Conservation (phyloP, 2,888 invertebrate species). For the Camptogramma bilineatum region DNA sequence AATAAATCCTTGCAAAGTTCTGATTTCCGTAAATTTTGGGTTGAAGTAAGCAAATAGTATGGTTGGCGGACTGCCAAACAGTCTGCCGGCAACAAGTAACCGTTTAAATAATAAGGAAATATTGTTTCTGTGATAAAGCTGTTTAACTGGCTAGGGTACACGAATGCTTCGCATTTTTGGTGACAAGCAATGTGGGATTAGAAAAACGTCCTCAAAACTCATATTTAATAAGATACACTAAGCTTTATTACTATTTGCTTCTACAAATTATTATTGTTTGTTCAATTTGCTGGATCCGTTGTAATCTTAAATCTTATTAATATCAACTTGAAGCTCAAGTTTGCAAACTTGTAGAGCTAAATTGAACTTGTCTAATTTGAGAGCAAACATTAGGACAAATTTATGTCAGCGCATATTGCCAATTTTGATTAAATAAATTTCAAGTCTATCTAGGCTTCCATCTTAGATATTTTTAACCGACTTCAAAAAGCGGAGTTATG, state of each 20-base stretch:
- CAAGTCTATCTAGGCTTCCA: too few relatives aligned
- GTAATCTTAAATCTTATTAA: conserved; percentile 37
- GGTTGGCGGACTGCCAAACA: conserved; percentile 50
- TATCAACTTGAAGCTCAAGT: conserved; percentile 29
- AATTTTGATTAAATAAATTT: background rate
- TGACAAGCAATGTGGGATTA: too few relatives aligned
- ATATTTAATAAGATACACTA: too few relatives aligned
- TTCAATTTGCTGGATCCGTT: conserved; percentile 22
- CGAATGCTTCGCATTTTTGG: background rate
- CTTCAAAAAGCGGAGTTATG: too few relatives aligned
- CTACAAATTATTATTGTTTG: background rate
- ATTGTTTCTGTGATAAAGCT: conserved; percentile 37
- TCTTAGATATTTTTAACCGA: too few relatives aligned
- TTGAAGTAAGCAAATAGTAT: conserved; percentile 36
- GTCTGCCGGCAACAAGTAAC: conserved; percentile 56
- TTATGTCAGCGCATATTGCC: conserved; percentile 9
- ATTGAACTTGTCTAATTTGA: conserved; percentile 35
- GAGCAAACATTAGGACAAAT: conserved; percentile 25
- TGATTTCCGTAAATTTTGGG: conserved; percentile 27
- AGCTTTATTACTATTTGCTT: too few relatives aligned
- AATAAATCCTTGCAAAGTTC: conserved; percentile 21
- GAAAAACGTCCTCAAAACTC: too few relatives aligned
- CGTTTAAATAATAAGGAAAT: conserved; percentile 45
- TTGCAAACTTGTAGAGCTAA: conserved; percentile 29
- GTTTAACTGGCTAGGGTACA: conserved; percentile 2